Evolutionary conservation across 2,797 vertebrate species (phyloP).

Genomic region (Neopelma chrysocephalum): DNA sequence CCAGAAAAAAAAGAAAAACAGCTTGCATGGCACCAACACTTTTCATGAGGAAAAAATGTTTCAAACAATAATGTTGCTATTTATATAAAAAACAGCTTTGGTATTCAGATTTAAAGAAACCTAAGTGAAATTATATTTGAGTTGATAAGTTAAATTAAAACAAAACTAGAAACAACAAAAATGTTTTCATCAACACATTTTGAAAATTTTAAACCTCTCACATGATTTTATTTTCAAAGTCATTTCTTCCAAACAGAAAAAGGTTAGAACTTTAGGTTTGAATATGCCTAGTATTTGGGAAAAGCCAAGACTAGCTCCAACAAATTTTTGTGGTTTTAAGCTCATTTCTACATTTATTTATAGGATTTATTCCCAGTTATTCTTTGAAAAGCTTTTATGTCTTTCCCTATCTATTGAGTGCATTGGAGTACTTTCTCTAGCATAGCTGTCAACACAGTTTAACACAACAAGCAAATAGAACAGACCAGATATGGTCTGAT

Average conservation of each 20-base stretch:
- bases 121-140: neutral
- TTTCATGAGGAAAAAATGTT: neutral
- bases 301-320: neutral
- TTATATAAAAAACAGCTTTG: neutral
- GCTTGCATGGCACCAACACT: neutral
- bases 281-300: neutral
- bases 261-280: neutral
- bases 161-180: neutral
- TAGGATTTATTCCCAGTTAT: neutral
- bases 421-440: neutral
- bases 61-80: neutral
- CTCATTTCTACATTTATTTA: neutral
- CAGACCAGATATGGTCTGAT: neutral
- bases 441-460: conserved; percentile 19
- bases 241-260: neutral
- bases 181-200: neutral
- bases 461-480: neutral
- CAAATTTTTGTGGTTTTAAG: neutral
- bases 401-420: neutral
- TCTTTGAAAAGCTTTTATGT: conserved; percentile 6
- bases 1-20: neutral
- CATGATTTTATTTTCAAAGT: neutral
- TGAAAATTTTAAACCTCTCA: neutral
- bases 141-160: neutral
- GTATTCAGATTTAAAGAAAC: conserved; percentile 2